Percentiles rank a stretch among this genome's conserved stretches.
Evolutionary conservation across 2,113 vertebrate genomes (phyloP).

Genomic region (Xiphias gladius): DNA sequence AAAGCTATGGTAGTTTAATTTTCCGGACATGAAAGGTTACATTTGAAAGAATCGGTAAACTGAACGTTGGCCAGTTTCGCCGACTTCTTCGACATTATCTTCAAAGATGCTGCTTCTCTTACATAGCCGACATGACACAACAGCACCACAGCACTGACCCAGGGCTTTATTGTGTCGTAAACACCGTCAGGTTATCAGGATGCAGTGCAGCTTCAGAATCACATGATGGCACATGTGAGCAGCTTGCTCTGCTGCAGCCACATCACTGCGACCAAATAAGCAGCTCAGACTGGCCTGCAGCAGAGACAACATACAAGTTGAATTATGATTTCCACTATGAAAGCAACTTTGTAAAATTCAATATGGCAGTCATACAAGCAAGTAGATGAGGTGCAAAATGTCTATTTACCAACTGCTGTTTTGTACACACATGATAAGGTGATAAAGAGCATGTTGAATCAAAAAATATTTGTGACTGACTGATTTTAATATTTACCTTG

Average conservation of each 20-base stretch:
- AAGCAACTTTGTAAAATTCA: not conserved
- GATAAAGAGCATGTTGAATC: too few species aligned
- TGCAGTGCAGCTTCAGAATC: slow-evolving; percentile 62
- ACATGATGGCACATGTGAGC: slow-evolving; percentile 74
- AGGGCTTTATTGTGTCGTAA: not conserved
- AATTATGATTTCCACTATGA: slow-evolving; percentile 3
- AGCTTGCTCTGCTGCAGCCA: slow-evolving; percentile 7
- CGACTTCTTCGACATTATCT: too few species aligned
- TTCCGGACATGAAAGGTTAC: not conserved
- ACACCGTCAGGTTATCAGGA: not conserved
- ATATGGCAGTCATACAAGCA: not conserved
- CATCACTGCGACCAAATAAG: slow-evolving; percentile 26
- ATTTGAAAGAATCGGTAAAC: not conserved
- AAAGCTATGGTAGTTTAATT: not conserved
- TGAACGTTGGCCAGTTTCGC: not conserved
- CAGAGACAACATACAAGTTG: not conserved
- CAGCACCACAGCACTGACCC: not conserved
- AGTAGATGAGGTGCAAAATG: too few species aligned
- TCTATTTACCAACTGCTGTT: not conserved
- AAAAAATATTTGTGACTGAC: too few species aligned
- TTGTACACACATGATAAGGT: not conserved
- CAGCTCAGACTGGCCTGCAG: slow-evolving; percentile 19
- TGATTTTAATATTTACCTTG: too few species aligned
- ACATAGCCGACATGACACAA: not conserved
- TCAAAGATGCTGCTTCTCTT: not conserved